Base-by-base conservation (phyloP, 2,797 vertebrate genomes). In the Neopelma chrysocephalum region DNA sequence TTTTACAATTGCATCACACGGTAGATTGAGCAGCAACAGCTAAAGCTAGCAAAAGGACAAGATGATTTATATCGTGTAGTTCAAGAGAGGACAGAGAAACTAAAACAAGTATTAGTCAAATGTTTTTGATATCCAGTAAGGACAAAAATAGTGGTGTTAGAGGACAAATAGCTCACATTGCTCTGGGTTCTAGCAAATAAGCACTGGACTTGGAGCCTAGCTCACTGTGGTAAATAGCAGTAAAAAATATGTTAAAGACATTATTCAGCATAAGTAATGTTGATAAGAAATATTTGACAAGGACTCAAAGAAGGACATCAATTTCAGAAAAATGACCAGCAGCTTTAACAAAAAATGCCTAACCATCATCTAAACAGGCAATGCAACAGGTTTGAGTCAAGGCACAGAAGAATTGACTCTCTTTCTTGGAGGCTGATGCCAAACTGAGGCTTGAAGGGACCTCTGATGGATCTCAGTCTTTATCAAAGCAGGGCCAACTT, bases 51-150 rank as follows among this genome's bases (percentile, higher is more conserved):
- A 78, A 69, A 88, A 88, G 34, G 11, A 79, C 62, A 84, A 54
- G 32, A 82, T 36, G 15, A 88, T 92, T 93, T 95, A 88, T 34
- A 43, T 34, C 40, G 27, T 62, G 34, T 32, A 87, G 56, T 48
- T 95, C 69, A 88, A 80, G 64, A 87, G 40, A 45, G 91, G 47
- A 19, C n/a, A 38, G 11, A 38, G 70, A 94, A 87, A 93, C 25
- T 80, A 93, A 88, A 50, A 9, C 32, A 84, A 45, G 17, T 7
- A 92, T 92, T 86, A 82, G 70, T 32, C 32, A 90, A 88, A 72
- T 18, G 5, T 22, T 81, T 94, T 84, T 92, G 36, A 60, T 93
- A 79, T 34, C 85, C 60, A 38, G 18, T 45, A 89, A 90, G 53
- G 62, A 82, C 56, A 79, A 62, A 84, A 72, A 69, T 5, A 57